Percentiles rank a stretch among this genome's conserved stretches.
Conservation (phyloP, 2,797 vertebrate genomes). For the Valencia hispanica region DNA sequence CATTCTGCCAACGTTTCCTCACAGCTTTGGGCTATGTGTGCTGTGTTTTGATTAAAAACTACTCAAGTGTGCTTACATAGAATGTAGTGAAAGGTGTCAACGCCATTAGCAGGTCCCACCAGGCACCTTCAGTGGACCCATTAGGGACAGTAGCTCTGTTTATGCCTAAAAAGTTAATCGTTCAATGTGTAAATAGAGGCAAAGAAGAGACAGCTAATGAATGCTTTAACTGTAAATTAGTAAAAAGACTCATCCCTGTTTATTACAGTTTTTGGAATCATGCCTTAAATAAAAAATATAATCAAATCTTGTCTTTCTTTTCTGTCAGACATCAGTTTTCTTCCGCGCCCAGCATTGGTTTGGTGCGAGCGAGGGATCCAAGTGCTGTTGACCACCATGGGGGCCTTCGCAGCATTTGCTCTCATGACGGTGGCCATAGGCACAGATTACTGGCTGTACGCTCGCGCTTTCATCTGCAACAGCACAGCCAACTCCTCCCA, state of each 20-base stretch:
- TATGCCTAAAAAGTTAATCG: constrained; percentile 35
- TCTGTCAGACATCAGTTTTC: constrained; percentile 58
- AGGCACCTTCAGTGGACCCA: constrained; percentile 5
- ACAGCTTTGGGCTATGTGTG: constrained; percentile 25
- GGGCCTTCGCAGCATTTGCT: constrained; percentile 91
- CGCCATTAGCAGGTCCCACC: constrained; percentile 15
- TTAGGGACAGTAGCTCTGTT: constrained; percentile 15
- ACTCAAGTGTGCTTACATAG: constrained; percentile 13
- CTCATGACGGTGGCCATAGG: constrained; percentile 95
- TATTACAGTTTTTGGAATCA: neutral
- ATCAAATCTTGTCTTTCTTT: neutral
- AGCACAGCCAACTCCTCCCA: constrained; percentile 88
- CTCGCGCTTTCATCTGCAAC: constrained; percentile 93
- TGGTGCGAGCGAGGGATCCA: constrained; percentile 93
- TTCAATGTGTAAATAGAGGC: constrained; percentile 5
- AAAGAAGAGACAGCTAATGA: neutral
- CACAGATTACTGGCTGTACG: constrained; percentile 95
- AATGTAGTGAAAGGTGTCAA: constrained; percentile 5
- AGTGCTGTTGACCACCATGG: constrained; percentile 90
- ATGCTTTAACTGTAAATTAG: neutral
- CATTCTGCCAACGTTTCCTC: constrained; percentile 36
- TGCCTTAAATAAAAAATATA: neutral
- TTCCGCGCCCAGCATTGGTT: constrained; percentile 79
- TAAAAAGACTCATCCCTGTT: neutral
- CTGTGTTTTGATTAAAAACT: constrained; percentile 18